Conservation (phyloP, 2,797 vertebrate genomes). For the Hybognathus amarus region DNA sequence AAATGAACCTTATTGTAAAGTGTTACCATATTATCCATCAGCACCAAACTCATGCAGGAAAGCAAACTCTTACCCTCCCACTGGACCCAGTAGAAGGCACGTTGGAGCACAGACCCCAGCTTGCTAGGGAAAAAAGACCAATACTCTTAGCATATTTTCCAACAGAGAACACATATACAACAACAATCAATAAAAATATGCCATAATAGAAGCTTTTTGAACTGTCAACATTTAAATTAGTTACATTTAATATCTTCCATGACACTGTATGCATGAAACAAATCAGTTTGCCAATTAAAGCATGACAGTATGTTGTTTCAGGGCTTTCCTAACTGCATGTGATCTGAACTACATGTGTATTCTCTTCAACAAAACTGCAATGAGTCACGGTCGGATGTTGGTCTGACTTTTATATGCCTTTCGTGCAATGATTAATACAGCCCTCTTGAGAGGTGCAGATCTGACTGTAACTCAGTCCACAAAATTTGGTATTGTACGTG, state of each 20-base stretch:
- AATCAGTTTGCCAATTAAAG: slow-evolving; percentile 4
- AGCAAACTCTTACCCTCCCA: slow-evolving; percentile 76
- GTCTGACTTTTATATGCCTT: neutral
- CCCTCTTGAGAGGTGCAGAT: slow-evolving; percentile 2
- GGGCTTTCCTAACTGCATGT: neutral
- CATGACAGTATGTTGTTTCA: slow-evolving; percentile 3
- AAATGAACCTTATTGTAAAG: no score
- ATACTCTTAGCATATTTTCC: slow-evolving; percentile 38
- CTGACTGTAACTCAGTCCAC: slow-evolving; percentile 16
- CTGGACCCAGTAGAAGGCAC: slow-evolving; percentile 84
- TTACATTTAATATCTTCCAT: neutral
- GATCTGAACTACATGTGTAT: neutral
- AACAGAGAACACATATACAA: neutral
- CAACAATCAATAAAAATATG: neutral
- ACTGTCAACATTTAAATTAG: neutral
- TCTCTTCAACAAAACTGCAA: slow-evolving; percentile 3
- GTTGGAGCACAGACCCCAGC: slow-evolving; percentile 86
- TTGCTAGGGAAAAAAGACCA: slow-evolving; percentile 71
- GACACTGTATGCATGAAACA: neutral
- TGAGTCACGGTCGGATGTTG: neutral
- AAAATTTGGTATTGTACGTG: neutral
- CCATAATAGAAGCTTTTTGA: neutral
- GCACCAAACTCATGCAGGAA: neutral
- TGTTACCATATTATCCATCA: no score
- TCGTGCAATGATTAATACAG: slow-evolving; percentile 7